Evolutionary conservation across 2,113 vertebrate genomes (phyloP).

Genomic region (Carollia perspicillata): DNA sequence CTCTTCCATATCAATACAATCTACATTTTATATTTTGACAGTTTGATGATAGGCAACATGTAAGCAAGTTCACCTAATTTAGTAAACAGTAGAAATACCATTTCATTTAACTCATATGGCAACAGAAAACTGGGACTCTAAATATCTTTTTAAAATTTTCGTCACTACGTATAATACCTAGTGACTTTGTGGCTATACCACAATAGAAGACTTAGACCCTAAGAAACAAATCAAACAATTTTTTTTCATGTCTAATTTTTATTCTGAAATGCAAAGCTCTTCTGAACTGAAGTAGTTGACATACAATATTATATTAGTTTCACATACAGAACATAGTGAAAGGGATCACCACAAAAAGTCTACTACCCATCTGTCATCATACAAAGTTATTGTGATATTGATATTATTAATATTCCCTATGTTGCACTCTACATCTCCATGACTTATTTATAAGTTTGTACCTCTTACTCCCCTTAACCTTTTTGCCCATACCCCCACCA

Average conservation of each 20-base stretch:
- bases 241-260: background rate
- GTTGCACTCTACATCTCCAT: too few relatives aligned
- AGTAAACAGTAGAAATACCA: background rate
- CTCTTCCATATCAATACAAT: slow-evolving; percentile 4
- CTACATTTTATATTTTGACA: slow-evolving; percentile 38
- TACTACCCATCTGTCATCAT: too few relatives aligned
- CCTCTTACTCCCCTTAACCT: too few relatives aligned
- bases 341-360: too few relatives aligned
- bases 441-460: too few relatives aligned
- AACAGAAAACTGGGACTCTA: background rate
- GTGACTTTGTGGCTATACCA: background rate
- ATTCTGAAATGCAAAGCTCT: too few relatives aligned
- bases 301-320: too few relatives aligned
- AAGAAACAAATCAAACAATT: background rate
- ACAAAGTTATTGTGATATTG: too few relatives aligned
- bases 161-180: background rate
- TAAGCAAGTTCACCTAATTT: slow-evolving; percentile 16
- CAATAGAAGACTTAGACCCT: background rate
- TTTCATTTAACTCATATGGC: background rate
- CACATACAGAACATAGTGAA: too few relatives aligned
- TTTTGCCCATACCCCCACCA: too few relatives aligned
- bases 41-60: background rate
- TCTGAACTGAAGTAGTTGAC: too few relatives aligned
- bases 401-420: too few relatives aligned
- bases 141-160: background rate